These are phyloP conservation scores for Poecilia wingei DNA, from an alignment of 2,797 vertebrate genomes.

Conservation along the genomic window DNA sequence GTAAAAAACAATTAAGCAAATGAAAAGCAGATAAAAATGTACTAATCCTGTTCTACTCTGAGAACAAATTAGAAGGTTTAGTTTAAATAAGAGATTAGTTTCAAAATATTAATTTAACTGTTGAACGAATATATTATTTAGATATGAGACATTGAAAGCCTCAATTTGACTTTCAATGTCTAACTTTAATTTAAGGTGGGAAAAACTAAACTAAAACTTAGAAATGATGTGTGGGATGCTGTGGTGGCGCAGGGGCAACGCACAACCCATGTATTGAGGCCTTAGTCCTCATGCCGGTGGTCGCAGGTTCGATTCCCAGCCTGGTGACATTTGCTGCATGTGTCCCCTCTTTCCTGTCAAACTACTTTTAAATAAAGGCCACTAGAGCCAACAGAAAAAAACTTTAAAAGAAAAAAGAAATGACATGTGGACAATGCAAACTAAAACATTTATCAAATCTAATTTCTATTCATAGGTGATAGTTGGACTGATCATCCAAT, in stretches of 20 bases:
- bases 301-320: too few species aligned
- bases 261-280: too few species aligned
- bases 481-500: background rate
- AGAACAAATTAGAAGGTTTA: background rate
- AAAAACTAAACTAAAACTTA: background rate
- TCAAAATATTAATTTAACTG: background rate
- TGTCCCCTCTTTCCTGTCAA: too few species aligned
- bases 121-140: too few species aligned
- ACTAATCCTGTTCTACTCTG: background rate
- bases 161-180: background rate
- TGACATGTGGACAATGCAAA: background rate
- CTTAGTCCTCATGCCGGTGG: too few species aligned
- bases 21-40: background rate
- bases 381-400: too few species aligned
- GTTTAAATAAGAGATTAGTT: background rate
- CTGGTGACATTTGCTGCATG: too few species aligned
- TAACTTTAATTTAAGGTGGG: background rate
- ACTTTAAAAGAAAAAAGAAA: background rate
- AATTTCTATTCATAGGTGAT: background rate
- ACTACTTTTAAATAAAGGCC: too few species aligned
- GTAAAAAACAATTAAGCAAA: background rate
- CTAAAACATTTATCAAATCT: background rate
- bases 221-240: background rate
- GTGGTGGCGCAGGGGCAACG: too few species aligned
- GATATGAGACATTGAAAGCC: background rate